Evolutionary conservation across 2,797 vertebrate species (phyloP), one percentile per base, ranked within the genome.

Genomic region (Phrynocephalus guinanensis): DNA sequence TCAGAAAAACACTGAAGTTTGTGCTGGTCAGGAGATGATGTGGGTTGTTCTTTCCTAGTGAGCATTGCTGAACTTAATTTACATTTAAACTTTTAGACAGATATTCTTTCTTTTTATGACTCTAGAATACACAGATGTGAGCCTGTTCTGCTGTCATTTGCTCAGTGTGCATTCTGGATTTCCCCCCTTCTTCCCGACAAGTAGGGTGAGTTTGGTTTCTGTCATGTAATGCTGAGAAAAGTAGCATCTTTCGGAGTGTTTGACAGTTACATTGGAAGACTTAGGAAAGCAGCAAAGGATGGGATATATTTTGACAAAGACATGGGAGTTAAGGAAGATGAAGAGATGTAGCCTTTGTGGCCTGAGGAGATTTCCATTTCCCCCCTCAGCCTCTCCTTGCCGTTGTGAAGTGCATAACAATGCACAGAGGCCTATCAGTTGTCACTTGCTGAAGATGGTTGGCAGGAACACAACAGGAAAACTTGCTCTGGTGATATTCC

Each of bases 61-160:
- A 91, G 88, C 81, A 87, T 85, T 91, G 56, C 28, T 89, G 50
- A 90, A 89, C 75, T 88, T 91, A 91, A 92, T 92, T 90, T 90
- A 91, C 44, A 60, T 87, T 87, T 77, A 84, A 89, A 88, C 70
- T 75, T 75, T 66, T 67, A 73, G 38, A 81, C 44, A 86, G 26
- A 22, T 30, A 5, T 73, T 73, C 18, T 18, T 20, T 73, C 33
- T 20, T 73, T 18, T 16, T 48, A 73, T 75, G 71, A 38, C 7
- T 85, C 26, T 79, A 76, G 38, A 44, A 67, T 80, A 56, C 20
- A 87, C 26, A 82, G 33, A 89, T 38, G 28, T 8, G 83, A 11
- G 28, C 79, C 89, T 94, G 66, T 88, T 93, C 83, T 90, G 26
- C 33, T 93, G 70, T 86, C 87, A 89, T 81, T 90, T 81, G 91